Evolutionary conservation across 2,797 vertebrate genomes (phyloP).

Genomic region (Acomys russatus): DNA sequence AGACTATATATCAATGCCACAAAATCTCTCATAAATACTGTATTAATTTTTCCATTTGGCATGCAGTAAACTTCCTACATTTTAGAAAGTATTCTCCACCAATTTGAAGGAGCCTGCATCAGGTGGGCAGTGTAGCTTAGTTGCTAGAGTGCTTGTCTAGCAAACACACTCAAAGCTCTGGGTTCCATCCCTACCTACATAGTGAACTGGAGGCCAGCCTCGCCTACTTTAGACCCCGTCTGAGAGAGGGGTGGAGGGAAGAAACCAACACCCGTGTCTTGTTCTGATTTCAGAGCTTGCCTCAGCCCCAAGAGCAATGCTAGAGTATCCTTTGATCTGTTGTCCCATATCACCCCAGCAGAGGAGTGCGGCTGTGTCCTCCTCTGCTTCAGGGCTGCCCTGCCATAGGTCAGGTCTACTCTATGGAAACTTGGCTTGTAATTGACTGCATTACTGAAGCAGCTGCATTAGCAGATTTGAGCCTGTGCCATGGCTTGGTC

Average conservation of each 20-base stretch:
- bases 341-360: rapidly evolving
- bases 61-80: background rate
- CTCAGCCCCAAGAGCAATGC: background rate
- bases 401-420: background rate
- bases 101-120: background rate
- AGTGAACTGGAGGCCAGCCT: background rate
- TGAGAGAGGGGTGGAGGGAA: no score
- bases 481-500: background rate
- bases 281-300: background rate
- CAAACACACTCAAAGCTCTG: background rate
- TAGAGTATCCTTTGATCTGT: background rate
- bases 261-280: background rate
- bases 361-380: background rate
- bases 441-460: background rate
- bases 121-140: background rate
- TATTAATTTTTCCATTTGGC: background rate
- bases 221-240: background rate
- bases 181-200: background rate
- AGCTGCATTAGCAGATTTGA: background rate
- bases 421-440: background rate
- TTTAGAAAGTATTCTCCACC: background rate
- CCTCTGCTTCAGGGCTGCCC: background rate
- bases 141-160: background rate
- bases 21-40: background rate
- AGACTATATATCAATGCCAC: background rate